A percentile compares a stretch with the other conserved stretches of the same genome.
phyloP scores from a whole-genome alignment of 2,888 invertebrate genomes.

The Brachynemurus nebulosus region DNA sequence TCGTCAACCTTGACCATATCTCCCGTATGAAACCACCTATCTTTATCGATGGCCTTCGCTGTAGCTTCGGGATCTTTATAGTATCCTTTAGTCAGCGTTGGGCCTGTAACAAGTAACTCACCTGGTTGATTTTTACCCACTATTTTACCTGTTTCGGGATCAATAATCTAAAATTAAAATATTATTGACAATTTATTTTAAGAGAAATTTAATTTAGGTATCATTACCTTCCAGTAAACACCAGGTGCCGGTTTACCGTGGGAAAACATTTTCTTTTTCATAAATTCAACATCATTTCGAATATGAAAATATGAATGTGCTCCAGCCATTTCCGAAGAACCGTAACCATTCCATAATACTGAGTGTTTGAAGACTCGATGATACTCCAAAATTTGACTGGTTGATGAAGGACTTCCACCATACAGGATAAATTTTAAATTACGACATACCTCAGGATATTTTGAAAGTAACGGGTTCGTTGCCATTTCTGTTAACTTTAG shows the following conservation, averaged over 20 bases:
- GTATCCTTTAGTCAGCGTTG: neutral
- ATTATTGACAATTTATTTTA: neutral
- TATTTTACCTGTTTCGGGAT: neutral
- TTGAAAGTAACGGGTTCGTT: neutral
- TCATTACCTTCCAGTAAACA: neutral
- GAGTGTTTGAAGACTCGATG: neutral
- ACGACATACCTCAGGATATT: neutral
- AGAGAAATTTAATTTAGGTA: too few relatives aligned
- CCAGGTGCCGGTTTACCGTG: neutral
- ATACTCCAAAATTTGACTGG: neutral
- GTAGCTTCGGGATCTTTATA: neutral
- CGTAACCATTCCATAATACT: neutral
- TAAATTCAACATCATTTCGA: neutral
- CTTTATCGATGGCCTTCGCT: neutral
- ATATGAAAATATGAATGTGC: neutral
- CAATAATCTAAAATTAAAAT: neutral
- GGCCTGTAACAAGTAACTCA: neutral
- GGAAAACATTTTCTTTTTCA: neutral
- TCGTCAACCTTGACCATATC: neutral
- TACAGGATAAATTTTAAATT: neutral
- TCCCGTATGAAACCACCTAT: constrained; percentile 1
- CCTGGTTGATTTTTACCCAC: neutral
- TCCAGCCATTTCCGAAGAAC: neutral
- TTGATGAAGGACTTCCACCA: neutral
- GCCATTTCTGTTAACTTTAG: neutral